A percentile compares a stretch with the other conserved stretches of the same genome.
These are phyloP conservation scores for Eurytemora carolleeae DNA, from an alignment of 1,140 invertebrate species.

Conservation along the genomic window DNA sequence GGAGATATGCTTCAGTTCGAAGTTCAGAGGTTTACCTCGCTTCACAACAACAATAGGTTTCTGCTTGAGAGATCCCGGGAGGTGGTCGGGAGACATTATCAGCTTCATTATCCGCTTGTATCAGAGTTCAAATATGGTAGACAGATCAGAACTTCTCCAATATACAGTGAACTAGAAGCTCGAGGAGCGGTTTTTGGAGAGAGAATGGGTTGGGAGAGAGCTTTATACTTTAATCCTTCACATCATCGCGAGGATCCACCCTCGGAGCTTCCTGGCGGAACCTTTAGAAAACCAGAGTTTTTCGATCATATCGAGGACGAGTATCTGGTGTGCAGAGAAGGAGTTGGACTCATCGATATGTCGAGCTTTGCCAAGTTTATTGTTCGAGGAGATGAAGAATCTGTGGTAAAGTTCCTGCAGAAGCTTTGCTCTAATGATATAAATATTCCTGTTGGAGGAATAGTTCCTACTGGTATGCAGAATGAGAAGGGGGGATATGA, in stretches of 20 bases:
- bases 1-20: constrained; percentile 76
- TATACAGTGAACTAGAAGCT: constrained; percentile 74
- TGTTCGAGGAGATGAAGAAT: constrained; percentile 49
- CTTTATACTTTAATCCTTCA: constrained; percentile 54
- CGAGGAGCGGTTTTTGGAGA: constrained; percentile 92
- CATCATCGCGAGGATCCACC: constrained; percentile 10
- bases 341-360: constrained; percentile 83
- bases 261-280: constrained; percentile 1
- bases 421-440: constrained; percentile 92
- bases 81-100: constrained; percentile 40
- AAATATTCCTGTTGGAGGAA: constrained; percentile 76
- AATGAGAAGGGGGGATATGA: constrained; percentile 86
- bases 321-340: constrained; percentile 81
- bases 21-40: constrained; percentile 69
- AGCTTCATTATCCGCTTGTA: constrained; percentile 51
- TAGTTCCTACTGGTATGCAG: constrained; percentile 96
- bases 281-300: constrained; percentile 14
- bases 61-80: constrained; percentile 76
- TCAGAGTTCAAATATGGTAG: constrained; percentile 32
- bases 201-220: constrained; percentile 93
- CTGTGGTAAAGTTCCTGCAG: constrained; percentile 74
- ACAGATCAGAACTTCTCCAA: constrained; percentile 82
- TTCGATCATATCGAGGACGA: constrained; percentile 33
- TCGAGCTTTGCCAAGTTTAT: constrained; percentile 96
- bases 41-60: constrained; percentile 88